These are phyloP conservation scores for Enteromius argenteus DNA, from an alignment of 2,797 vertebrate genomes.

Conservation along the genomic window DNA sequence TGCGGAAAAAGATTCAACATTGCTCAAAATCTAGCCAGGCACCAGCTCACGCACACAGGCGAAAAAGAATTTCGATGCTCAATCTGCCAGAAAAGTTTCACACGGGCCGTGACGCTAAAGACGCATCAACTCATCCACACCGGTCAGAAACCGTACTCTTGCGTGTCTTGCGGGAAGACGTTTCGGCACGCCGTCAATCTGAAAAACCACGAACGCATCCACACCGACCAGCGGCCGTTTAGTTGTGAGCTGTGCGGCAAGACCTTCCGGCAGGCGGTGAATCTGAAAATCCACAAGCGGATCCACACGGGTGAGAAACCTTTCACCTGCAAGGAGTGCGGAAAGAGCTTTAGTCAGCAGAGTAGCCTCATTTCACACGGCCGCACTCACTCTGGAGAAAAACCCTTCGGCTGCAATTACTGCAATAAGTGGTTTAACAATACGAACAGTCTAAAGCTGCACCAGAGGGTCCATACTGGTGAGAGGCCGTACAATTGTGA, in stretches of 20 bases:
- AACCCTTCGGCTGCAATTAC: slow-evolving; percentile 71
- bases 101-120: slow-evolving; percentile 74
- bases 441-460: slow-evolving; percentile 80
- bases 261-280: slow-evolving; percentile 76
- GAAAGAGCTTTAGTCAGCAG: slow-evolving; percentile 81
- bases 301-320: slow-evolving; percentile 82
- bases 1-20: slow-evolving; percentile 79
- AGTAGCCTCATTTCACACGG: slow-evolving; percentile 78
- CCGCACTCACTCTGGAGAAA: slow-evolving; percentile 75
- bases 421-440: slow-evolving; percentile 81
- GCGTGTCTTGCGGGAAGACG: slow-evolving; percentile 73
- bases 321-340: slow-evolving; percentile 75
- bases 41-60: slow-evolving; percentile 71
- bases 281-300: slow-evolving; percentile 79
- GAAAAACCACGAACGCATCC: slow-evolving; percentile 77
- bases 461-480: slow-evolving; percentile 77
- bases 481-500: slow-evolving; percentile 79
- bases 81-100: slow-evolving; percentile 78
- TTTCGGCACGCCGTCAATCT: slow-evolving; percentile 80
- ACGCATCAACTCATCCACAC: slow-evolving; percentile 79
- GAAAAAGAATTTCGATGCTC: slow-evolving; percentile 73
- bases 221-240: slow-evolving; percentile 76
- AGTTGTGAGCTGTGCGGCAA: slow-evolving; percentile 77
- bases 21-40: slow-evolving; percentile 78
- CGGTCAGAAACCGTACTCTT: slow-evolving; percentile 76